A percentile compares a stretch with the other conserved stretches of the same genome.
Conservation (phyloP, 1,140 invertebrate species). For the Cephus cinctus region DNA sequence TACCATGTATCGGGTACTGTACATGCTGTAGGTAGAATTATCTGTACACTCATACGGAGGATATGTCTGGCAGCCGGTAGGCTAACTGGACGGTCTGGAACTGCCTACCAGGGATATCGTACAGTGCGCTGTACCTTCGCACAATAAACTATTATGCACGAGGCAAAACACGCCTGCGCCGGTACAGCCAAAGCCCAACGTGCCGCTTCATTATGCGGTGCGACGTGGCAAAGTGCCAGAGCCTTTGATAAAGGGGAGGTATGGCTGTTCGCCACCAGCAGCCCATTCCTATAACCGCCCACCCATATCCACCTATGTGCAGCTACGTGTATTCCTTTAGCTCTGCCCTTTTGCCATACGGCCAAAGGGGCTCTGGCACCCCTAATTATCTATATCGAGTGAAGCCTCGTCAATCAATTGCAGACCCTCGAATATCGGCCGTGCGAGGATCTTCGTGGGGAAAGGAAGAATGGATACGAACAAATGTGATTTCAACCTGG, state of each 20-base stretch:
- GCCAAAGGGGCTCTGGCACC: constrained; percentile 17
- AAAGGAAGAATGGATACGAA: too few relatives aligned
- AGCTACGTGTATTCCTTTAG: too few relatives aligned
- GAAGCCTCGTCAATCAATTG: too few relatives aligned
- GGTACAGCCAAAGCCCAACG: constrained; percentile 45
- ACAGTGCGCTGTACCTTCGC: constrained; percentile 18
- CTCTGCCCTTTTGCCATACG: constrained; percentile 27
- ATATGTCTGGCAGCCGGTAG: too few relatives aligned
- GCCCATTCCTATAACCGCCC: constrained; percentile 21
- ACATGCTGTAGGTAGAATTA: too few relatives aligned
- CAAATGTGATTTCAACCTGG: too few relatives aligned
- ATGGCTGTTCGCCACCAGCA: constrained; percentile 23
- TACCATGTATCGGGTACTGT: too few relatives aligned
- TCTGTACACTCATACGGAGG: too few relatives aligned
- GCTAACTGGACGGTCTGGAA: neutral
- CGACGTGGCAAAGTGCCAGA: constrained; percentile 51
- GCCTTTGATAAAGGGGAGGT: constrained; percentile 49
- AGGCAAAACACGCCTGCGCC: constrained; percentile 44
- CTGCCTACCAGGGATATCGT: neutral
- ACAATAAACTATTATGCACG: constrained; percentile 48
- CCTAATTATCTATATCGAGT: too few relatives aligned
- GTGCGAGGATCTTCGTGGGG: too few relatives aligned
- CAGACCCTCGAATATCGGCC: too few relatives aligned
- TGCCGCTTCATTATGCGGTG: constrained; percentile 53
- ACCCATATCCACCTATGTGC: too few relatives aligned